A percentile compares a stretch with the other conserved stretches of the same genome.
phyloP scores from a whole-genome alignment of 2,797 vertebrate species.

The Sternotherus odoratus region DNA sequence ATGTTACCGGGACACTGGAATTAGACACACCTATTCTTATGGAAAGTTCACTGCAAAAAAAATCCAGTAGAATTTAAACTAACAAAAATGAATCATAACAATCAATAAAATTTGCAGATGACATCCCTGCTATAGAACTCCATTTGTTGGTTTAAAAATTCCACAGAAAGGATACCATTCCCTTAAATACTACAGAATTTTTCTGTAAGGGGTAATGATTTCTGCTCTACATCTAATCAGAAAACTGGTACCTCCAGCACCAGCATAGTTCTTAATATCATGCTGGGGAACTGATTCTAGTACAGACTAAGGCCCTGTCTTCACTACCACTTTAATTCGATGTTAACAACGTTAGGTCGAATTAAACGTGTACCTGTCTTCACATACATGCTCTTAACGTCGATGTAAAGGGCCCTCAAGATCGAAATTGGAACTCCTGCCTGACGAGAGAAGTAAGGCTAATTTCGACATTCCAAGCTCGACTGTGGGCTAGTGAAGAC shows the following conservation, averaged over 20 bases:
- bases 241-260: not conserved
- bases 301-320: not conserved
- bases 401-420: too few relatives aligned
- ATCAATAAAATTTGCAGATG: not conserved
- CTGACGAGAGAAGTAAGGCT: too few relatives aligned
- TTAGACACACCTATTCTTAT: fast-evolving
- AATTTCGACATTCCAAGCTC: too few relatives aligned
- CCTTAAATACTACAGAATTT: fast-evolving
- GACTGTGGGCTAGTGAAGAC: too few relatives aligned
- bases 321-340: too few relatives aligned
- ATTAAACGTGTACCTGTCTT: too few relatives aligned
- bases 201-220: constrained; percentile 39
- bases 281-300: not conserved
- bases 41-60: fast-evolving
- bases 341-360: too few relatives aligned
- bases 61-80: fast-evolving
- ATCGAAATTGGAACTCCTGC: too few relatives aligned
- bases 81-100: not conserved
- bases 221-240: not conserved
- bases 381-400: too few relatives aligned
- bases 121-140: not conserved
- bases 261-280: fast-evolving
- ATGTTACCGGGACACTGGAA: not conserved
- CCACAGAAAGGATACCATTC: not conserved
- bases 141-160: not conserved